Base-by-base conservation (phyloP, 2,113 vertebrate genomes). In the Pygoscelis adeliae region DNA sequence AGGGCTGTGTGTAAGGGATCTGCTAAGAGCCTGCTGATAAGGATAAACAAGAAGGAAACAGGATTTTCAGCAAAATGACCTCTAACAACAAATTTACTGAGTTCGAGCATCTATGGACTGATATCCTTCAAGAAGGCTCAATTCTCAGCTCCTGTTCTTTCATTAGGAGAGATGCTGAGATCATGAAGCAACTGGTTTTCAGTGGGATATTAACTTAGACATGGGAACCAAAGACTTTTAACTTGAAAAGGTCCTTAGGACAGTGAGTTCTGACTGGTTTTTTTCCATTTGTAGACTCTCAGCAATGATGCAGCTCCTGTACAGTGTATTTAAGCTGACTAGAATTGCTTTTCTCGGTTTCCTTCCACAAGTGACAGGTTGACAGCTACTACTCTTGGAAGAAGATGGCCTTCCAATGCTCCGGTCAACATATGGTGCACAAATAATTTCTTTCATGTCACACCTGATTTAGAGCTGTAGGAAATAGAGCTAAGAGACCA, bases 321-420 rank as follows among this genome's bases (percentile, higher is more conserved):
- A 69, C 81, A 80, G 87, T 65, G 90, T 90, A 94, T 93, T 94
- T 83, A 95, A 91, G 36, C 62, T 69, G 95, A 61, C 92, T 90
- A 65, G 81, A 85, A 79, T 83, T 97, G 84, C 82, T 93, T 96
- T 93, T 93, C 92, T 96, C 94, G 96, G 93, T 95, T 97, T 97
- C 44, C 62, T 95, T 96, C 97, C 93, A 96, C 74, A 93, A 93
- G 49, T 93, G 90, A 97, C 95, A 95, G 90, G 95, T 88, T 97
- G 95, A 95, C 90, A 97, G 96, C 93, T 96, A 95, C 97, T 85
- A 81, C 84, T 97, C 58, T 95, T 96, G 83, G 87, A 97, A 87
- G 87, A 90, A 91, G 91, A 89, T 21, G 42, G 74, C 79, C 91
- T 95, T 93, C 74, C 77, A 93, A 91, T 76, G 62, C 87, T 79